phyloP scores from a whole-genome alignment of 2,113 vertebrate genomes.

The Climacteris rufus region DNA sequence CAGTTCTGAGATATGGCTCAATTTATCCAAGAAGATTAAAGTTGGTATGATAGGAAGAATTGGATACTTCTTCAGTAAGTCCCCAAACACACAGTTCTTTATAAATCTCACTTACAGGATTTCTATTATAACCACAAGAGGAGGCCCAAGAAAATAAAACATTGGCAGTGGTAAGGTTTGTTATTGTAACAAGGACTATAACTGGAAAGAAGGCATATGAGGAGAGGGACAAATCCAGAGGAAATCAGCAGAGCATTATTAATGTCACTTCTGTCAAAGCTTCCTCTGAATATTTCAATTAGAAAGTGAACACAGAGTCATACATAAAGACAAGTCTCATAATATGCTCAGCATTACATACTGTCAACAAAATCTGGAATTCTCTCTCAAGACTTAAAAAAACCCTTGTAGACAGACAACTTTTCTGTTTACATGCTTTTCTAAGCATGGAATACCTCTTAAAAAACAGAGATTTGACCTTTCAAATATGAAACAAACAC shows the following conservation, averaged over 20 bases:
- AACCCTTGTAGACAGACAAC: background rate
- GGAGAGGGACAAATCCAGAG: background rate
- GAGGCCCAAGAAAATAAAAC: background rate
- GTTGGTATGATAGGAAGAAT: background rate
- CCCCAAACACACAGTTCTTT: background rate
- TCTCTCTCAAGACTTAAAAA: background rate
- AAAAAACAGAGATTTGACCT: background rate
- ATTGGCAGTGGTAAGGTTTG: background rate
- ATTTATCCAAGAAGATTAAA: constrained; percentile 28
- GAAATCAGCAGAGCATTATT: background rate
- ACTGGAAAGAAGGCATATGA: background rate
- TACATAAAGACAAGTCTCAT: background rate
- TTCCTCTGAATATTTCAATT: background rate
- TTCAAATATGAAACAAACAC: background rate
- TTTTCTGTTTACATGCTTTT: background rate
- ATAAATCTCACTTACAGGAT: background rate
- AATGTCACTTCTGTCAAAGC: background rate
- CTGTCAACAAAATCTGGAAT: background rate
- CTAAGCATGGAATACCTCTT: background rate
- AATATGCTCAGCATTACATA: background rate
- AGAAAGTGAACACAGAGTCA: background rate
- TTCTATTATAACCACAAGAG: constrained; percentile 24
- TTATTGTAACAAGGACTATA: background rate
- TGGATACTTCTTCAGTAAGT: background rate
- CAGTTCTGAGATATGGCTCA: background rate